Conservation (phyloP, 2,113 vertebrate genomes). For the Amphilophus citrinellus region DNA sequence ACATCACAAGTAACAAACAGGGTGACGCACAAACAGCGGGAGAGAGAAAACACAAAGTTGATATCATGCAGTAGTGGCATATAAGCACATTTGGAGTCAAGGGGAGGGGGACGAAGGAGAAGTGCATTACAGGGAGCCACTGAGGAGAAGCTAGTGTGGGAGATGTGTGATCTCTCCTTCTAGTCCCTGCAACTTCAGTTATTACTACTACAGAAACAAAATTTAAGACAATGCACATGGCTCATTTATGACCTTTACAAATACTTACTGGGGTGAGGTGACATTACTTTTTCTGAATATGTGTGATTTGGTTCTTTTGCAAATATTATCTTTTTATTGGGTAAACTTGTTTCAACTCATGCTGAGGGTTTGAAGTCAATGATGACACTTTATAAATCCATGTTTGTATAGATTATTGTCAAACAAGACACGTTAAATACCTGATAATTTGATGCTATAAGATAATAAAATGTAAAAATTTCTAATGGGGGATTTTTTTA, state of each 20-base stretch:
- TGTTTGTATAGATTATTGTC: background rate
- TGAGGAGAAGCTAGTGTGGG: background rate
- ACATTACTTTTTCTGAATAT: background rate
- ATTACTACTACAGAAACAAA: background rate
- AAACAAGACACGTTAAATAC: background rate
- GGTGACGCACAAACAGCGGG: background rate
- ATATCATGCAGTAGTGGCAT: background rate
- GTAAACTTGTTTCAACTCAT: no score
- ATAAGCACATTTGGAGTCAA: background rate
- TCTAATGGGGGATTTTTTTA: background rate
- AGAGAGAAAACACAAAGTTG: background rate
- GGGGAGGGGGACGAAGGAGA: background rate
- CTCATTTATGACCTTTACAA: background rate
- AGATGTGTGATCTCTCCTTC: background rate
- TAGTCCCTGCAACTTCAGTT: background rate
- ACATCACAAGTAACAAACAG: constrained; percentile 8
- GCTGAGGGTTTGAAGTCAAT: background rate
- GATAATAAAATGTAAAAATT: background rate
- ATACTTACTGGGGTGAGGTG: background rate
- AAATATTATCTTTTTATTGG: background rate
- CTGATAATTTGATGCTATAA: background rate
- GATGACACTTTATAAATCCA: background rate
- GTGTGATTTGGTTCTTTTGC: background rate
- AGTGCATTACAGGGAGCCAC: background rate
- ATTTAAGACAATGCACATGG: background rate